Conservation (phyloP, 2,797 vertebrate genomes). For the Ispidina picta region DNA sequence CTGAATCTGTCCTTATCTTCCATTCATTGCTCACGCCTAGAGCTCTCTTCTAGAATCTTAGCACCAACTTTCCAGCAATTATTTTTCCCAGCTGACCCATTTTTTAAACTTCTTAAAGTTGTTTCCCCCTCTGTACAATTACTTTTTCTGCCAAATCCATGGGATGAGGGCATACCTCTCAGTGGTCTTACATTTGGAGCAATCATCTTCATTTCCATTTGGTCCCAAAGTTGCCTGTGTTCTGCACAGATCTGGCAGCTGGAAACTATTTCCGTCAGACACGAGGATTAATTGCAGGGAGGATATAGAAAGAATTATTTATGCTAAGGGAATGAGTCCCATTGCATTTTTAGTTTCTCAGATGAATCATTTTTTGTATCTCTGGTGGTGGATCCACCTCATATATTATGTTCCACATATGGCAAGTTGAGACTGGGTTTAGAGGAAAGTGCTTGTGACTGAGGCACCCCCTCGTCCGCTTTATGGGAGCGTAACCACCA, state of each 20-base stretch:
- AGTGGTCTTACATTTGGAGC: slow-evolving; percentile 14
- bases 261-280: slow-evolving; percentile 45
- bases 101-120: slow-evolving; percentile 49
- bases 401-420: slow-evolving; percentile 14
- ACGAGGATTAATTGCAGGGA: slow-evolving; percentile 52
- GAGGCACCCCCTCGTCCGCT: not conserved
- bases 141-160: not conserved
- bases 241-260: slow-evolving; percentile 13
- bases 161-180: slow-evolving; percentile 37
- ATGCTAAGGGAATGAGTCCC: slow-evolving; percentile 65
- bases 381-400: slow-evolving; percentile 9
- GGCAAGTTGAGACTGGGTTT: not conserved
- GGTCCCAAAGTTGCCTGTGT: slow-evolving; percentile 51
- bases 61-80: slow-evolving; percentile 15
- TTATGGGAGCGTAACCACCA: not conserved
- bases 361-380: slow-evolving; percentile 41
- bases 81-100: slow-evolving; percentile 41
- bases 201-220: slow-evolving; percentile 17
- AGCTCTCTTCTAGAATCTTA: not conserved
- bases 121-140: not conserved
- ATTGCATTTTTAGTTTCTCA: slow-evolving; percentile 57
- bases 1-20: not conserved
- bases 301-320: slow-evolving; percentile 70
- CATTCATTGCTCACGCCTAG: not conserved
- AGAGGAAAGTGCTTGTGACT: not conserved